Percentiles rank a stretch among this genome's conserved stretches.
Evolutionary conservation across 2,113 vertebrate species (phyloP).

Genomic region (Ellobius talpinus): DNA sequence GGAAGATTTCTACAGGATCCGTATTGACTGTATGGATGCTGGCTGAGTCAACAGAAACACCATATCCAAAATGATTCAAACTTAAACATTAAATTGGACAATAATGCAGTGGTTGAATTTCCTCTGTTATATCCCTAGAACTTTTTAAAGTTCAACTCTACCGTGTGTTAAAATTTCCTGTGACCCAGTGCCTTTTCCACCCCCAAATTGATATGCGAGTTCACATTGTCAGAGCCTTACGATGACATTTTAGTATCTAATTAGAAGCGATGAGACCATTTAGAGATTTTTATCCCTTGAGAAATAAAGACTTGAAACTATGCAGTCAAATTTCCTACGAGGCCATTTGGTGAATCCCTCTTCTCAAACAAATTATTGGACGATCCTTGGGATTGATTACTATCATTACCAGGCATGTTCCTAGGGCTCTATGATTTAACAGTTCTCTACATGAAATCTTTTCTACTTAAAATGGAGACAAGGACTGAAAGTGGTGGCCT

Average conservation of each 20-base stretch:
- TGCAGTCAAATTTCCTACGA: constrained; percentile 50
- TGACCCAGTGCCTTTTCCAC: constrained; percentile 2
- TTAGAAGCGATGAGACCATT: constrained; percentile 41
- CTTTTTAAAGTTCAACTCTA: constrained; percentile 37
- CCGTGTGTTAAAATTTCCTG: not conserved
- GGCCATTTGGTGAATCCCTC: constrained; percentile 35
- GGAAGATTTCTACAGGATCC: not conserved
- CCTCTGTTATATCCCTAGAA: not conserved
- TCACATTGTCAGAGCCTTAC: constrained; percentile 30
- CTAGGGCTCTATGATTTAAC: not conserved
- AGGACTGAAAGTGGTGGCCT: not conserved
- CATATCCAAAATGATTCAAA: not conserved
- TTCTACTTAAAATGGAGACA: not conserved
- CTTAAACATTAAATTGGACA: not conserved
- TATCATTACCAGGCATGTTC: constrained; percentile 8
- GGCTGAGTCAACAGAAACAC: not conserved
- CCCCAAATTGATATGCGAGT: not conserved
- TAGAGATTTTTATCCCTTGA: constrained; percentile 53
- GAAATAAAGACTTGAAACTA: constrained; percentile 52
- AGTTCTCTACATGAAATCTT: constrained; percentile 35
- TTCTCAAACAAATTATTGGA: constrained; percentile 47
- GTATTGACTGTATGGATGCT: not conserved
- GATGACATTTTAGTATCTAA: constrained; percentile 48
- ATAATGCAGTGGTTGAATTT: not conserved
- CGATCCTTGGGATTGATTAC: constrained; percentile 26